Evolutionary conservation across 2,888 invertebrate species (phyloP), one percentile per base, ranked within the genome.

Genomic region (Synergus umbraculus): DNA sequence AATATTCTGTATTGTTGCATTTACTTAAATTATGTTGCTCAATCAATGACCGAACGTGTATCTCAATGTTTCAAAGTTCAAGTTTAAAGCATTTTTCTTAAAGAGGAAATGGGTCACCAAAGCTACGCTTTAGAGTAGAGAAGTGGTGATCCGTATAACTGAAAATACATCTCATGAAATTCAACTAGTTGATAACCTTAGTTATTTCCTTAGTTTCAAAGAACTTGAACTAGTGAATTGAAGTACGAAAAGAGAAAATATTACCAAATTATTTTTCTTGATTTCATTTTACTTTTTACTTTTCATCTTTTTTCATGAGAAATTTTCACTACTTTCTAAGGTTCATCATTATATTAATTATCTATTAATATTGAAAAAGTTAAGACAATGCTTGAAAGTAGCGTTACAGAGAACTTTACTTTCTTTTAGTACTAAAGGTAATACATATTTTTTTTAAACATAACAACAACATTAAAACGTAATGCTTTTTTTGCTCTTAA

Each of bases 81-180:
- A 37, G 8, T 58, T n/a, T 76, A 9, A 10, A 29, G n/a, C 5
- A 54, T 8, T 64, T 54, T 7, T 43, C 49, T 29, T 10, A 15
- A 44, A 22, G 43, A 69, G 3, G 78, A 79, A 76, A 78, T 77
- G 41, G 18, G 46, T 76, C 80, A 44, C 73, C 65, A 49, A 80
- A 79, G 79, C 58, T 76, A 79, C 83, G 80, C 77, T 81, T 77
- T 81, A 77, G 80, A 78, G 63, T 41, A 77, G 82, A 79, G 80
- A 82, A 76, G 82, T 79, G 80, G 86, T 88, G 89, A 89, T 88
- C 86, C 90, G 88, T 89, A 88, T 89, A 89, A 90, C 86, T 87
- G 88, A 85, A 81, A 87, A 82, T 86, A 87, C 89, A 88, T 89
- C 90, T 90, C 90, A 90, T 90, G 90, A 90, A 90, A 90, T 90